A percentile compares a stretch with the other conserved stretches of the same genome.
phyloP scores from a whole-genome alignment of 2,113 vertebrate genomes.

The Mungos mungo region DNA sequence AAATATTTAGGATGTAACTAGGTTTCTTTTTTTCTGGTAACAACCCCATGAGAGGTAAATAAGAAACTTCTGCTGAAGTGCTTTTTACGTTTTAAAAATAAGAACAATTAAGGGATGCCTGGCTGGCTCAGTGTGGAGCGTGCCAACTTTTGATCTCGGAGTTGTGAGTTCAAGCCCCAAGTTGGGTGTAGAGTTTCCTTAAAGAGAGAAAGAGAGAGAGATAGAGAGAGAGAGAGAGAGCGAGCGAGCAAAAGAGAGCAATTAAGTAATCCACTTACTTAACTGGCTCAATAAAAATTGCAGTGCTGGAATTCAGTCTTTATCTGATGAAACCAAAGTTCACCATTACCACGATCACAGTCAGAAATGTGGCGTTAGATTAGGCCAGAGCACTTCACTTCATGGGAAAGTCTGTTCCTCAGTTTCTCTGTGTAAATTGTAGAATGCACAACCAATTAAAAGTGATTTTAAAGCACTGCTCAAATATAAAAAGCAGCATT shows the following conservation, averaged over 20 bases:
- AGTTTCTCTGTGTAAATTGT: neutral
- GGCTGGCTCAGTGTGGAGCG: neutral
- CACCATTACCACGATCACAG: neutral
- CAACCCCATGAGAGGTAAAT: neutral
- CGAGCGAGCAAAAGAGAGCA: neutral
- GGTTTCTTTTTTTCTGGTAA: conserved; percentile 2
- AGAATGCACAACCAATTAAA: neutral
- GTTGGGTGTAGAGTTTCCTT: neutral
- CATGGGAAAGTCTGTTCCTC: neutral
- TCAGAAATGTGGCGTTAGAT: neutral
- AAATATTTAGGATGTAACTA: neutral
- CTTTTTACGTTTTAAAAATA: neutral
- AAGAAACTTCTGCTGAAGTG: neutral
- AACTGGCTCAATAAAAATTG: neutral
- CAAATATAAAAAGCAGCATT: neutral
- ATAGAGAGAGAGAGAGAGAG: neutral
- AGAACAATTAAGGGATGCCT: neutral
- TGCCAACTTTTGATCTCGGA: neutral
- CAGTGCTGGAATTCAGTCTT: neutral
- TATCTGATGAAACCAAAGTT: neutral
- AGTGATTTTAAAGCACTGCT: neutral
- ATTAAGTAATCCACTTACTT: neutral
- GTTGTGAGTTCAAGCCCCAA: neutral
- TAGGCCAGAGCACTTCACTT: neutral
- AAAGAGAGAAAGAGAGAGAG: neutral